Percentiles rank a stretch among this genome's conserved stretches.
Evolutionary conservation across 2,888 invertebrate species (phyloP).

Genomic region (Helleia helle): DNA sequence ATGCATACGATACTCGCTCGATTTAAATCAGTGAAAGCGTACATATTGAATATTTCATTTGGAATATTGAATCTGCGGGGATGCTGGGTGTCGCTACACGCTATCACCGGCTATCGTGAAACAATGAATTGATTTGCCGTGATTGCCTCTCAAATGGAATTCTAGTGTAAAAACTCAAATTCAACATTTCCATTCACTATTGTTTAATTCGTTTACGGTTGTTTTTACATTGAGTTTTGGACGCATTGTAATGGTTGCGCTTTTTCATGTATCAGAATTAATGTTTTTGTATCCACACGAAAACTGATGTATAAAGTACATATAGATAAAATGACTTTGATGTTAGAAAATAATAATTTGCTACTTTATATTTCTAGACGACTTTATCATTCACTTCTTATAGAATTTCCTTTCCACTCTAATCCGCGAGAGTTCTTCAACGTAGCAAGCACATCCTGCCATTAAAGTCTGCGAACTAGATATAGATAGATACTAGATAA

Average conservation of each 20-base stretch:
- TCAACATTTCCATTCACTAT: neutral
- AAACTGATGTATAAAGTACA: no score
- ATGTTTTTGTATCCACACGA: no score
- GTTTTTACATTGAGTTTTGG: slow-evolving; percentile 4
- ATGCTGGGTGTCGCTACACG: slow-evolving; percentile 16
- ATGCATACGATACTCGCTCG: slow-evolving; percentile 31
- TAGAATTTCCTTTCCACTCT: no score
- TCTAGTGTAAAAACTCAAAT: slow-evolving; percentile 16
- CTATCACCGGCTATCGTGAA: slow-evolving; percentile 21
- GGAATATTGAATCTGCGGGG: slow-evolving; percentile 42
- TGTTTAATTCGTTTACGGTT: neutral
- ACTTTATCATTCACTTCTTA: no score
- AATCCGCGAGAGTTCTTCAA: no score
- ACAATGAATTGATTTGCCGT: slow-evolving; percentile 32
- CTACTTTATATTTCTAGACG: no score
- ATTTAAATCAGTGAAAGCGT: slow-evolving; percentile 38
- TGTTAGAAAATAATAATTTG: no score
- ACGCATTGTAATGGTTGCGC: neutral
- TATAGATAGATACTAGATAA: no score
- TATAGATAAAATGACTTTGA: no score
- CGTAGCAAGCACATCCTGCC: no score
- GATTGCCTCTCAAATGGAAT: slow-evolving; percentile 26
- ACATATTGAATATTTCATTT: slow-evolving; percentile 49
- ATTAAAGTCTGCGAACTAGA: no score
- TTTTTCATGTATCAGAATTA: no score